Evolutionary conservation across 2,113 vertebrate species (phyloP), one percentile per base, ranked within the genome.

Genomic region (Ammospiza nelsoni): DNA sequence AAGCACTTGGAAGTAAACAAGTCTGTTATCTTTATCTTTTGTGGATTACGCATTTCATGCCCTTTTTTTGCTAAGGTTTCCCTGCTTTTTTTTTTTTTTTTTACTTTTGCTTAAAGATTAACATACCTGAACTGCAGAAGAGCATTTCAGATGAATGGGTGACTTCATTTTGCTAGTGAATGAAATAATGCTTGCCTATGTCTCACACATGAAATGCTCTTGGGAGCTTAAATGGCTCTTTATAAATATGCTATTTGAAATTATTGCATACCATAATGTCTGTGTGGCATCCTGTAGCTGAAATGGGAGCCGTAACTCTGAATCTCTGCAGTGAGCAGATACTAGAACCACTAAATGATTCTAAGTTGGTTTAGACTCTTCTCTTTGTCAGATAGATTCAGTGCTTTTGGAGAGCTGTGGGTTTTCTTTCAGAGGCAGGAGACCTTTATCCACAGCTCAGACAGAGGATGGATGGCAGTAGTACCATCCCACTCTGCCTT

Each of bases 211-310:
- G 22, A 94, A 93, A 22, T 78, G 15, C 39, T 84, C 88, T 59
- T 77, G 77, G 44, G n/a, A 92, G 31, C 11, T 84, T 61, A 93
- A 96, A 88, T 49, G 9, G 13, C 15, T 77, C 37, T 75, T 12
- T 44, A 81, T 95, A 93, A 96, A 92, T 84, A 77, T 44, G 22
- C 17, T 88, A 27, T 44, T 33, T 88, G 82, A 93, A 95, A 86
- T 86, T 81, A 90, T 83, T 80, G 35, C 51, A 48, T 52, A 67
- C 27, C 17, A 8, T 74, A 57, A 93, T 16, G 35, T 80, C 68
- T 84, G 4, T 55, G 63, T 46, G 49, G 35, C 61, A 88, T 88
- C 75, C 82, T 88, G 72, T 74, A 79, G 41, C 66, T 84, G 31
- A 37, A 94, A 85, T 59, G 17, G 58, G 61, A 91, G n/a, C 23